Evolutionary conservation across 1,140 invertebrate species (phyloP).

Genomic region (Zaprionus tsacasi): DNA sequence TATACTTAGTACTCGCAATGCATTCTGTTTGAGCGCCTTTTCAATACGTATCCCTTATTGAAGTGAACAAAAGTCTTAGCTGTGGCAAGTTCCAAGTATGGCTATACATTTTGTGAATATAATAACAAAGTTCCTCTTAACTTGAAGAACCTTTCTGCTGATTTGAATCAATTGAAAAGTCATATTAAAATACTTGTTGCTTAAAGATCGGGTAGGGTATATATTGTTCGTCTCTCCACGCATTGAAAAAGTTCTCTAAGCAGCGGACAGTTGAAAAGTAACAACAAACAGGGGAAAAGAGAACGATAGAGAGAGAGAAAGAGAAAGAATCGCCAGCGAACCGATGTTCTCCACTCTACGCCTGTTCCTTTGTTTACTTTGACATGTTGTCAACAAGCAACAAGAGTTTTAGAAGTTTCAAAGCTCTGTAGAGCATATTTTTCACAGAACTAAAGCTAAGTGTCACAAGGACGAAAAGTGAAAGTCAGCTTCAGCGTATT

Average conservation of each 20-base stretch:
- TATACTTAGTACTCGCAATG: constrained; percentile 14
- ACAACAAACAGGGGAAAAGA: constrained; percentile 1
- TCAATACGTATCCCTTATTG: background rate
- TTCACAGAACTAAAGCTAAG: background rate
- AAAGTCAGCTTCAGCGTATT: background rate
- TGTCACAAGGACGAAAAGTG: background rate
- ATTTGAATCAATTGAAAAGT: background rate
- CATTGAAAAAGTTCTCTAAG: background rate
- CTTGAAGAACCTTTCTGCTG: background rate
- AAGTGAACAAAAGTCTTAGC: too few species aligned
- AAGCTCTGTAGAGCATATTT: constrained; percentile 47
- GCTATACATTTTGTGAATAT: background rate
- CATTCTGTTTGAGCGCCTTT: background rate
- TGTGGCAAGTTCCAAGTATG: too few species aligned
- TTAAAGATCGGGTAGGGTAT: background rate
- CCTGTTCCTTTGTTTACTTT: constrained; percentile 57
- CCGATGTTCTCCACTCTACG: background rate
- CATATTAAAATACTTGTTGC: background rate
- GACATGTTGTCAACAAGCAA: constrained; percentile 59
- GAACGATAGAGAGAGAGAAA: background rate
- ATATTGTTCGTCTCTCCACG: background rate
- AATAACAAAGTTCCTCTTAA: background rate
- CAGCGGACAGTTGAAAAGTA: background rate
- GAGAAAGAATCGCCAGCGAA: constrained; percentile 5
- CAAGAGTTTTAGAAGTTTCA: constrained; percentile 38